phyloP scores from a whole-genome alignment of 2,797 vertebrate species.

The Poecile montanus region DNA sequence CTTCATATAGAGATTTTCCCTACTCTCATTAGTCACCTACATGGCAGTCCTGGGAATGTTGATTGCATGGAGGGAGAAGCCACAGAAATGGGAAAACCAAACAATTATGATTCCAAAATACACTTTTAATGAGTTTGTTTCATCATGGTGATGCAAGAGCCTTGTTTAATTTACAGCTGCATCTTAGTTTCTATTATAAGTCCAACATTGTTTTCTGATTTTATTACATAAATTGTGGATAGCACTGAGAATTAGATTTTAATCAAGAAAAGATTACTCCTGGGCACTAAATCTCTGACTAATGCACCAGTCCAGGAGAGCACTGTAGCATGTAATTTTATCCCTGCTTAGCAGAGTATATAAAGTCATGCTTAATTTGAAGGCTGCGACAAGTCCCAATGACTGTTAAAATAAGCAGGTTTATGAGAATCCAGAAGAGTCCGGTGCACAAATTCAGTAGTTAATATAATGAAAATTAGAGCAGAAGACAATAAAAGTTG shows the following conservation, averaged over 20 bases:
- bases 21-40: background rate
- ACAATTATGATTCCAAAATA: background rate
- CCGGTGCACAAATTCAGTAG: background rate
- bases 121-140: background rate
- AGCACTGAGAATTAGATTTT: slow-evolving; percentile 20
- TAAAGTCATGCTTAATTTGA: slow-evolving; percentile 18
- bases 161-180: background rate
- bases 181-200: background rate
- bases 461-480: background rate
- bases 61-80: background rate
- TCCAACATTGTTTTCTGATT: background rate
- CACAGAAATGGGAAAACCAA: background rate
- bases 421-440: background rate
- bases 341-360: background rate
- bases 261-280: background rate
- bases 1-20: background rate
- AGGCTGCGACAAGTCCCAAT: background rate
- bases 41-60: background rate
- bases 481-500: background rate
- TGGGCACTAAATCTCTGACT: background rate
- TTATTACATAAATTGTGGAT: background rate
- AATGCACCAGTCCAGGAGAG: background rate
- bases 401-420: background rate
- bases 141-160: background rate
- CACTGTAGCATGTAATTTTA: slow-evolving; percentile 13